Percentiles rank a stretch among this genome's conserved stretches.
These are phyloP conservation scores for Protula sp. DNA, from an alignment of 2,888 invertebrate species.

Conservation along the genomic window DNA sequence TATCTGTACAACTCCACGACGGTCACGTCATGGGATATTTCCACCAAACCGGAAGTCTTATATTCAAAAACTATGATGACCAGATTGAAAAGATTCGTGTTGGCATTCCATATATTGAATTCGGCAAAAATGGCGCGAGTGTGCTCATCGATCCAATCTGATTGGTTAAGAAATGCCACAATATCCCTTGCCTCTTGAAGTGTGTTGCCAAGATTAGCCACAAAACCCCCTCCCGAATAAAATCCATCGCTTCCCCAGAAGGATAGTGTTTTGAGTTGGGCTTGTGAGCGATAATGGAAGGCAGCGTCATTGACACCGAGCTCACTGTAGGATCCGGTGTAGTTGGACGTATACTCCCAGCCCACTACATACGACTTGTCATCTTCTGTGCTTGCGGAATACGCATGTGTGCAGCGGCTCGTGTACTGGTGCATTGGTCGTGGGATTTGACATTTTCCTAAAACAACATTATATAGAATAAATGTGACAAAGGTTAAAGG, in stretches of 20 bases:
- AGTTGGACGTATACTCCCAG: neutral
- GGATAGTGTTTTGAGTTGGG: slow-evolving; percentile 6
- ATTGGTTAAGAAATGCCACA: slow-evolving; percentile 17
- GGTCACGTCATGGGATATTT: neutral
- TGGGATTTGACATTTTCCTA: neutral
- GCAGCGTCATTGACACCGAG: neutral
- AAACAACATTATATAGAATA: no score
- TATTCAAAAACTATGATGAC: slow-evolving; percentile 34
- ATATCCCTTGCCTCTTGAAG: slow-evolving; percentile 12
- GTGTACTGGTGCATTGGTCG: neutral
- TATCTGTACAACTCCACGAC: neutral
- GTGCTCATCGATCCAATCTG: slow-evolving; percentile 35
- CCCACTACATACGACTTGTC: neutral
- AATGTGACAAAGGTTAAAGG: no score
- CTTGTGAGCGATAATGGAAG: neutral
- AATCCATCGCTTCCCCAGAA: slow-evolving; percentile 26
- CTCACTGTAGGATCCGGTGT: neutral
- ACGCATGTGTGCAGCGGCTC: neutral
- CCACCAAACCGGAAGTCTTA: slow-evolving; percentile 9
- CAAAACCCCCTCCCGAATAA: slow-evolving; percentile 38
- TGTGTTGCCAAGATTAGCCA: slow-evolving; percentile 28
- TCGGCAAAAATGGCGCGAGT: slow-evolving; percentile 38
- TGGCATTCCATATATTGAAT: slow-evolving; percentile 38
- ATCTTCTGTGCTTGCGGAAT: neutral
- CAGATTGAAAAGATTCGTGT: slow-evolving; percentile 34